A percentile compares a stretch with the other conserved stretches of the same genome.
These are phyloP conservation scores for Leptopilina drosophilae DNA, from an alignment of 2,888 invertebrate genomes.

Conservation along the genomic window DNA sequence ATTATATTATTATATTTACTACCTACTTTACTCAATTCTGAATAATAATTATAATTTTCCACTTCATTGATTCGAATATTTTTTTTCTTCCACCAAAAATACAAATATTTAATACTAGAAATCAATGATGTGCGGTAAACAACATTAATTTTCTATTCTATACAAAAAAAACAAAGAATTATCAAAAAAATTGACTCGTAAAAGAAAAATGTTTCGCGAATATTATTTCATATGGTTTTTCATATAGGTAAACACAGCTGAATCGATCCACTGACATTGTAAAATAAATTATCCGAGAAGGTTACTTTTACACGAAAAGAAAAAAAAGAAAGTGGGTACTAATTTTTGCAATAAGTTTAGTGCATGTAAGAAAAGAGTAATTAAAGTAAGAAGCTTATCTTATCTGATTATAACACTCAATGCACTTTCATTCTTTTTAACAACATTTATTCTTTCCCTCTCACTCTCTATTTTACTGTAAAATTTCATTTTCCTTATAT, in stretches of 20 bases:
- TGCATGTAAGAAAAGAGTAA: constrained; percentile 8
- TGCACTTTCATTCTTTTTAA: constrained; percentile 2
- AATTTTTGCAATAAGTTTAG: constrained; percentile 7
- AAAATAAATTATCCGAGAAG: constrained; percentile 19
- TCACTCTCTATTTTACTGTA: background rate
- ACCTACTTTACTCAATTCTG: no score
- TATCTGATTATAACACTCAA: background rate
- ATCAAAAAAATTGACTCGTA: no score
- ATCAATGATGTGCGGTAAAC: no score
- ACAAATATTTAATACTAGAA: no score
- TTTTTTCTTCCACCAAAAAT: no score
- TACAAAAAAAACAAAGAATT: no score
- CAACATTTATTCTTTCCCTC: background rate
- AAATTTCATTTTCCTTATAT: background rate
- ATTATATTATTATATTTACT: no score
- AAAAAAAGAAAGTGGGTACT: background rate
- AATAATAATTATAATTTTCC: no score
- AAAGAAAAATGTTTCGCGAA: no score
- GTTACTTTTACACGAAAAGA: constrained; percentile 11
- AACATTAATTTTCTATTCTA: no score
- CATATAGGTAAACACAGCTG: background rate
- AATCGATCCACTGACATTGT: background rate
- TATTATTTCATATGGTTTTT: background rate
- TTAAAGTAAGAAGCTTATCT: constrained; percentile 3
- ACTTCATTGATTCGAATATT: no score